These are phyloP conservation scores for Drosophila buzzatii DNA, from an alignment of 2,888 invertebrate genomes.

Conservation along the genomic window DNA sequence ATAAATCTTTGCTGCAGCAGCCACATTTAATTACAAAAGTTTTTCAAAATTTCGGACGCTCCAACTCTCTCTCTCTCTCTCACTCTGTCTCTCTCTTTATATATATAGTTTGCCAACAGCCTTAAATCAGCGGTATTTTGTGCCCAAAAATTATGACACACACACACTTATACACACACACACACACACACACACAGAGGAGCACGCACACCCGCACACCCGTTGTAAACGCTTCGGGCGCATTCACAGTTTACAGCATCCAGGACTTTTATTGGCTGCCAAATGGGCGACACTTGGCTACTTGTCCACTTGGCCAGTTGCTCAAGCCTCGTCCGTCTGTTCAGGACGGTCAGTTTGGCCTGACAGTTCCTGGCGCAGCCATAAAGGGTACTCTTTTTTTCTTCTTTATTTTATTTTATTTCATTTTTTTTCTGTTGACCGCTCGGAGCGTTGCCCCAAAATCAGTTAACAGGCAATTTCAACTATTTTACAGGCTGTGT, in stretches of 20 bases:
- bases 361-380: slow-evolving; percentile 58
- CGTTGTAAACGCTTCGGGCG: slow-evolving; percentile 26
- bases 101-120: slow-evolving; percentile 28
- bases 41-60: slow-evolving; percentile 36
- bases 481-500: slow-evolving; percentile 73
- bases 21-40: slow-evolving; percentile 71
- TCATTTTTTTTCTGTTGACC: slow-evolving; percentile 35
- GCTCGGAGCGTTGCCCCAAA: slow-evolving; percentile 42
- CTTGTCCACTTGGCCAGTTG: slow-evolving; percentile 34
- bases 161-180: slow-evolving; percentile 11
- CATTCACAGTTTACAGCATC: slow-evolving; percentile 47
- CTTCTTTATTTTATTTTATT: background rate
- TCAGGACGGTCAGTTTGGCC: slow-evolving; percentile 33
- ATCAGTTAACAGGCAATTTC: slow-evolving; percentile 79
- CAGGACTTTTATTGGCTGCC: slow-evolving; percentile 72
- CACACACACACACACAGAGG: background rate
- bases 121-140: slow-evolving; percentile 38
- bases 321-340: slow-evolving; percentile 19
- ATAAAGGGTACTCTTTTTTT: slow-evolving; percentile 49
- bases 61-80: too few species aligned
- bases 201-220: slow-evolving; percentile 23
- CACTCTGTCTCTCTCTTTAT: too few species aligned
- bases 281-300: slow-evolving; percentile 70
- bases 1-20: slow-evolving; percentile 65
- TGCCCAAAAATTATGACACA: slow-evolving; percentile 52